A percentile compares a stretch with the other conserved stretches of the same genome.
Evolutionary conservation across 2,797 vertebrate species (phyloP).

Genomic region (Anas acuta): DNA sequence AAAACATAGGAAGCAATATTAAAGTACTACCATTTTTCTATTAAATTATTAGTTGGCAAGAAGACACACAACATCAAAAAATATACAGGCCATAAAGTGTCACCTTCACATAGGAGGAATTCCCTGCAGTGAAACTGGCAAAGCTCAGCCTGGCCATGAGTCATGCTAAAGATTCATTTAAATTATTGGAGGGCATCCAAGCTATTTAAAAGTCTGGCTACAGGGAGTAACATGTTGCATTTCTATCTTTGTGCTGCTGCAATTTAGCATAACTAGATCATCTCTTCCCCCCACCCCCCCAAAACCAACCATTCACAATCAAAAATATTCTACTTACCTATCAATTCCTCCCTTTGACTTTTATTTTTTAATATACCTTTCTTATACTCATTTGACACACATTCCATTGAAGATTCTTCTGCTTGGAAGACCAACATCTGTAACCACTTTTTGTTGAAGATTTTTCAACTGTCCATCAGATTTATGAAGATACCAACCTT

Average conservation of each 20-base stretch:
- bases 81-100: conserved; percentile 38
- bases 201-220: conserved; percentile 63
- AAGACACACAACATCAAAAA: not conserved
- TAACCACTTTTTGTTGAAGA: not conserved
- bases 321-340: not conserved
- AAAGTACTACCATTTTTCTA: not conserved
- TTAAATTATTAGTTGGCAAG: not conserved
- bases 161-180: conserved; percentile 68
- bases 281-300: not conserved
- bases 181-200: conserved; percentile 72
- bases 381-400: not conserved
- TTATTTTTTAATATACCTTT: not conserved
- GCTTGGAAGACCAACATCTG: not conserved
- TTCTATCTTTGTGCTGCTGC: not conserved
- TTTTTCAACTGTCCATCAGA: not conserved
- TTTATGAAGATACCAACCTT: not conserved
- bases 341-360: not conserved
- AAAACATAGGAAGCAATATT: not conserved
- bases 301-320: not conserved
- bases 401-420: not conserved
- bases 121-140: conserved; percentile 56
- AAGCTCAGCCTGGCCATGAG: conserved; percentile 29
- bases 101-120: conserved; percentile 59
- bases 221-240: conserved; percentile 16
- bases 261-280: conserved; percentile 13